These are phyloP conservation scores for Epirrita christyi DNA, from an alignment of 2,888 invertebrate species.

Conservation along the genomic window DNA sequence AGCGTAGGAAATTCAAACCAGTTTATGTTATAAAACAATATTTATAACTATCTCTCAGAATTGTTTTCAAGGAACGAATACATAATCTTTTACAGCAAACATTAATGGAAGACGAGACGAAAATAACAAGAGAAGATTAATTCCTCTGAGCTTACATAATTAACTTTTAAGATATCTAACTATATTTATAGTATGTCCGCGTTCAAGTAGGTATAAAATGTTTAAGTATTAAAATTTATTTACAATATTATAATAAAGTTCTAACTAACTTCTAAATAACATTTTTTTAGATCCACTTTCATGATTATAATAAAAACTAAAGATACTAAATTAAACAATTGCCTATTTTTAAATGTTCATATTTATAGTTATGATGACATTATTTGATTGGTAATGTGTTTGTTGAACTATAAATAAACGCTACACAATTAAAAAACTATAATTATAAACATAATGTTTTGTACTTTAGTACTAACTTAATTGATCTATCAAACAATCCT, in stretches of 20 bases:
- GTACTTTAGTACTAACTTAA: no score
- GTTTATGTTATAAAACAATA: no score
- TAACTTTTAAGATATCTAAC: slow-evolving; percentile 45
- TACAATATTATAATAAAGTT: slow-evolving; percentile 59
- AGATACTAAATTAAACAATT: not conserved
- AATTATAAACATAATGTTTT: not conserved
- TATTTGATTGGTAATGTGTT: not conserved
- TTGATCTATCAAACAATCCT: no score
- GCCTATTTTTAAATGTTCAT: not conserved
- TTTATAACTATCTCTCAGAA: no score
- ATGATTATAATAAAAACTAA: slow-evolving; percentile 3
- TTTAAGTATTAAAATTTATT: slow-evolving; percentile 66
- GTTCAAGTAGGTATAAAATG: slow-evolving; percentile 69
- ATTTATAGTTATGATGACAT: not conserved
- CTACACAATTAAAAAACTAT: not conserved
- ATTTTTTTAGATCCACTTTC: slow-evolving; percentile 15
- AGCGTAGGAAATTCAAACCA: no score
- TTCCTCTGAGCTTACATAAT: slow-evolving; percentile 46
- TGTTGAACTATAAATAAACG: not conserved
- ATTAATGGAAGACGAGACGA: slow-evolving; percentile 70
- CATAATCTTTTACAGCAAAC: slow-evolving; percentile 34
- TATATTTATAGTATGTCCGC: slow-evolving; percentile 47
- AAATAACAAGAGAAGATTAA: slow-evolving; percentile 53
- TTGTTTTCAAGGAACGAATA: slow-evolving; percentile 26
- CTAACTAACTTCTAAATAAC: slow-evolving; percentile 56